phyloP scores from a whole-genome alignment of 2,113 vertebrate genomes.

The Miniopterus natalensis region DNA sequence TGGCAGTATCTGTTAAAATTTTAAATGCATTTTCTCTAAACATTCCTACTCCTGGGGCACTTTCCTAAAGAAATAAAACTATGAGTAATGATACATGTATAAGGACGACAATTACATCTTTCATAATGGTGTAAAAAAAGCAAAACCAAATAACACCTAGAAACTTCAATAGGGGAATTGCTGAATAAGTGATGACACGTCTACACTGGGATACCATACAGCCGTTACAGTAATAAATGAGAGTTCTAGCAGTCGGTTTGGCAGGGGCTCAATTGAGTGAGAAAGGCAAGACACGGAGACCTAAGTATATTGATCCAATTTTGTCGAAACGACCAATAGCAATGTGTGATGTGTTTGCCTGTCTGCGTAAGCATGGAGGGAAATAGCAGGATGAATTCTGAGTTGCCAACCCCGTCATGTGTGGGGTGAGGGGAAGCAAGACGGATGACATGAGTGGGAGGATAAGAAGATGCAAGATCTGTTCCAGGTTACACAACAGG shows the following conservation, averaged over 20 bases:
- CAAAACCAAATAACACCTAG: not conserved
- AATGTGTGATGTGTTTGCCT: not conserved
- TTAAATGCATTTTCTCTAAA: slow-evolving; percentile 52
- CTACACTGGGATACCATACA: slow-evolving; percentile 5
- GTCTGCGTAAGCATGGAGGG: not conserved
- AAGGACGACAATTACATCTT: slow-evolving; percentile 53
- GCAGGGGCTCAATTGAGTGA: not conserved
- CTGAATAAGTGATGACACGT: slow-evolving; percentile 45
- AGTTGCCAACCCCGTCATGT: not conserved
- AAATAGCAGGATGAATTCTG: not conserved
- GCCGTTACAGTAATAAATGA: slow-evolving; percentile 45
- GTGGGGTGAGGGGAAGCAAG: not conserved
- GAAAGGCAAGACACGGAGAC: slow-evolving; percentile 20
- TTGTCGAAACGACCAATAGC: not conserved
- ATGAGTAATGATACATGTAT: slow-evolving; percentile 50
- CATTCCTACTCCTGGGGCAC: not conserved
- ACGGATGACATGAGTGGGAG: not conserved
- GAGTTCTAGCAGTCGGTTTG: not conserved
- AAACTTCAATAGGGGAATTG: slow-evolving; percentile 12
- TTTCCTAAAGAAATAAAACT: slow-evolving; percentile 55
- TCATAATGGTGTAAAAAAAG: slow-evolving; percentile 29
- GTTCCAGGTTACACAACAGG: not conserved
- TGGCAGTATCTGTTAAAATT: slow-evolving; percentile 49
- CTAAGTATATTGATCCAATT: not conserved
- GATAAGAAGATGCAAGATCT: not conserved